A percentile compares a stretch with the other conserved stretches of the same genome.
phyloP scores from a whole-genome alignment of 2,888 invertebrate genomes.

The Platerodrilus igneus region DNA sequence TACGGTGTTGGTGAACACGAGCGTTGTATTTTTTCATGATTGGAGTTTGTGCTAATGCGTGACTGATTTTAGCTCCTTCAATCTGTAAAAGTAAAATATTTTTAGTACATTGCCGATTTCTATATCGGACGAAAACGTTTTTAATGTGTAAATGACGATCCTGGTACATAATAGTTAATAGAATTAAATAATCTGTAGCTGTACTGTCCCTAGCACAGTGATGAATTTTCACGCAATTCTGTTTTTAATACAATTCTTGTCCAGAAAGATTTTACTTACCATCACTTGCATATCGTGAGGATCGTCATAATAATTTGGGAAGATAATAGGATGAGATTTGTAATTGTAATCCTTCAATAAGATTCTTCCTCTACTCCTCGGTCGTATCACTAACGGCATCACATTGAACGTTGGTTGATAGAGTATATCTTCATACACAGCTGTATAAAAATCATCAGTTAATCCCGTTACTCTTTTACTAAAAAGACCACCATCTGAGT shows the following conservation, averaged over 20 bases:
- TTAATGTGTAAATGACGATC: too few relatives aligned
- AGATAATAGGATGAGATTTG: constrained; percentile 71
- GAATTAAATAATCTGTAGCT: too few relatives aligned
- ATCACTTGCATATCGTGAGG: constrained; percentile 66
- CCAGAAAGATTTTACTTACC: constrained; percentile 56
- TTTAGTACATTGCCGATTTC: too few relatives aligned
- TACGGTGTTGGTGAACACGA: constrained; percentile 58
- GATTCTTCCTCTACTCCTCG: constrained; percentile 66
- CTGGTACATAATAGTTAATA: too few relatives aligned
- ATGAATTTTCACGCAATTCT: too few relatives aligned
- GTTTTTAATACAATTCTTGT: too few relatives aligned
- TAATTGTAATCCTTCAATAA: constrained; percentile 66
- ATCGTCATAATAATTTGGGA: constrained; percentile 79
- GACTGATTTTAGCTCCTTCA: constrained; percentile 69
- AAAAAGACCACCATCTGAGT: constrained; percentile 72
- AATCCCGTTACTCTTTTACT: constrained; percentile 65
- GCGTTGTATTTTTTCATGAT: constrained; percentile 59
- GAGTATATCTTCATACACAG: constrained; percentile 65
- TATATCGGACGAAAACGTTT: too few relatives aligned
- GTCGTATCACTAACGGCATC: constrained; percentile 66
- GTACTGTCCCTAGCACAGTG: too few relatives aligned
- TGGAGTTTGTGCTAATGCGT: constrained; percentile 55
- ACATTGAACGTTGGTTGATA: constrained; percentile 65
- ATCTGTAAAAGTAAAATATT: constrained; percentile 55
- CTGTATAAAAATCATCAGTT: constrained; percentile 61